phyloP scores from a whole-genome alignment of 2,797 vertebrate species.

The Paguma larvata region DNA sequence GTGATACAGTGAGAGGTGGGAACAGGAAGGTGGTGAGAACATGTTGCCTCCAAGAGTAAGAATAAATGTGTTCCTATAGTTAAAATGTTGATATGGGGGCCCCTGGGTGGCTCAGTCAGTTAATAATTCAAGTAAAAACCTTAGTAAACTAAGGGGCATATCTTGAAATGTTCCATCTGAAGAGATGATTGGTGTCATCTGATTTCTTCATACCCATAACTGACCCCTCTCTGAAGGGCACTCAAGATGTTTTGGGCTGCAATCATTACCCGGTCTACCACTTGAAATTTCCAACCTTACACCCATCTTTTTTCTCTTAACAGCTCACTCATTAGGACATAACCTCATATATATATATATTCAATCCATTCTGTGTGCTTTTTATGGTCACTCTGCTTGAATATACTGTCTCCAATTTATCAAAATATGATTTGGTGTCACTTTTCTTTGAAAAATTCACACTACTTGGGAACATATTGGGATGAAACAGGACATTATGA shows the following conservation, averaged over 20 bases:
- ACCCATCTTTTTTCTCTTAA: background rate
- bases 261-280: background rate
- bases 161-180: background rate
- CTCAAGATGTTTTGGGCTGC: background rate
- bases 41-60: background rate
- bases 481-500: background rate
- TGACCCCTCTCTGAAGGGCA: background rate
- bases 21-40: background rate
- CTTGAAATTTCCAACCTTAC: background rate
- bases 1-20: background rate
- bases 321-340: background rate
- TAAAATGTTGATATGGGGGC: background rate
- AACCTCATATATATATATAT: background rate
- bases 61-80: background rate
- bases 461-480: background rate
- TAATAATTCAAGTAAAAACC: background rate
- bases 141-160: background rate
- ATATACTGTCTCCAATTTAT: background rate
- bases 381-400: conserved; percentile 35
- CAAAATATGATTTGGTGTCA: background rate
- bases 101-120: too few relatives aligned
- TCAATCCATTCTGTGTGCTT: background rate
- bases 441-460: conserved; percentile 1
- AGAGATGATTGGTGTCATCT: background rate
- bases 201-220: background rate